These are phyloP conservation scores for Neodiprion lecontei DNA, from an alignment of 1,140 invertebrate genomes.

Conservation along the genomic window DNA sequence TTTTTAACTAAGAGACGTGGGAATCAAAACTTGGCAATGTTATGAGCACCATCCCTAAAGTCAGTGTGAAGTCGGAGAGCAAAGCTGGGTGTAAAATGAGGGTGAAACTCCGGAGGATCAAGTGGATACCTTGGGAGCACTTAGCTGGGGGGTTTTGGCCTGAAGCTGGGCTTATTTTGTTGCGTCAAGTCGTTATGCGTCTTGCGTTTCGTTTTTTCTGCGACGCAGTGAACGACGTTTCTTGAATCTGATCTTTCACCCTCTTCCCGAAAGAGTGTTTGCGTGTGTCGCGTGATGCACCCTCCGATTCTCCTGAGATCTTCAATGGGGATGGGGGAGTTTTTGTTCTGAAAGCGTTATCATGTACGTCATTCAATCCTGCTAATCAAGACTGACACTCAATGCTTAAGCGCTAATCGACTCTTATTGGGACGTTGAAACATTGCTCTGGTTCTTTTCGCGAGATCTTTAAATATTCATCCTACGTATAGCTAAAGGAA, in stretches of 20 bases:
- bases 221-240: background rate
- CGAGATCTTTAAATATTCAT: no score
- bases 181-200: background rate
- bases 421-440: background rate
- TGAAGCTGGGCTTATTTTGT: background rate
- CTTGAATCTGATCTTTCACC: background rate
- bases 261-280: no score
- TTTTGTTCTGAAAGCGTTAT: slow-evolving; percentile 3
- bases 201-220: background rate
- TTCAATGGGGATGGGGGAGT: background rate
- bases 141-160: background rate
- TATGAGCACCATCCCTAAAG: no score
- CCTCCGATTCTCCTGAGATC: background rate
- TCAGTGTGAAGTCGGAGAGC: no score
- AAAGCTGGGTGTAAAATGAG: background rate
- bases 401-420: background rate
- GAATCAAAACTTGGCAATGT: no score
- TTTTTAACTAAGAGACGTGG: no score
- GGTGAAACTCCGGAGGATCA: background rate
- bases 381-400: background rate
- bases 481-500: no score
- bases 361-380: slow-evolving; percentile 2
- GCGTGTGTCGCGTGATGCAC: background rate
- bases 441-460: background rate
- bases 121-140: background rate